phyloP scores from a whole-genome alignment of 2,797 vertebrate genomes.

The Amphiprion clarkii region DNA sequence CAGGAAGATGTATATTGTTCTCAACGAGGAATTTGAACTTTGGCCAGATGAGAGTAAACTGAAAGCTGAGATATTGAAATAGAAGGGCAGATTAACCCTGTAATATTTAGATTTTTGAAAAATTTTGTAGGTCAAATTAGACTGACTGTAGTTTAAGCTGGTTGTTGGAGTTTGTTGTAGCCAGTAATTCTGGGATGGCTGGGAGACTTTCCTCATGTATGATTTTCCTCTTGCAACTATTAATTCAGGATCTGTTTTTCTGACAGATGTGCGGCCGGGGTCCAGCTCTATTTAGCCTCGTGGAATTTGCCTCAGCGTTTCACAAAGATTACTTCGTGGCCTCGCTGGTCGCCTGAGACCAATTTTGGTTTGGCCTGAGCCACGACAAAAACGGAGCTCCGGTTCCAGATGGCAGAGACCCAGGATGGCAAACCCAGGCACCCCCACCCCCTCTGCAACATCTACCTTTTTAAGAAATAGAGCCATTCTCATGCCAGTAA shows the following conservation, averaged over 20 bases:
- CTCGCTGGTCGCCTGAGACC: constrained; percentile 78
- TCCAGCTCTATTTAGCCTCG: constrained; percentile 73
- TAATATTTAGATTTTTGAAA: constrained; percentile 36
- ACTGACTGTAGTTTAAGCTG: constrained; percentile 25
- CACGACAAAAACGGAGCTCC: constrained; percentile 72
- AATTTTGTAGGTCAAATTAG: constrained; percentile 28
- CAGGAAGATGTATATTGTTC: neutral
- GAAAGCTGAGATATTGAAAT: constrained; percentile 25
- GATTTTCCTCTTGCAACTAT: constrained; percentile 31
- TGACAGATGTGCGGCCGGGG: constrained; percentile 70
- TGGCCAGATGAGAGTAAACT: neutral
- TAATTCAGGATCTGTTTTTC: constrained; percentile 59
- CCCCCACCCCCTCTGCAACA: constrained; percentile 46
- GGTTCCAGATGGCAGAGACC: constrained; percentile 72
- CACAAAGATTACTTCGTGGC: constrained; percentile 75
- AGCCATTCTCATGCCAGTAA: constrained; percentile 54
- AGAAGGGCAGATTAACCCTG: constrained; percentile 19
- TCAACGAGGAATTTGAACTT: neutral
- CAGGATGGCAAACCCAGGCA: constrained; percentile 71
- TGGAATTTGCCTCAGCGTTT: constrained; percentile 74
- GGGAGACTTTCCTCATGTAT: constrained; percentile 58
- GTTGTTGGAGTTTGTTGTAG: constrained; percentile 42
- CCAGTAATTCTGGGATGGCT: constrained; percentile 36
- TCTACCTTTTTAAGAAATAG: constrained; percentile 76
- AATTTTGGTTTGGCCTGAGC: constrained; percentile 81